Evolutionary conservation across 2,888 invertebrate species (phyloP), one percentile per base, ranked within the genome.

Genomic region (Sesamia inferens): DNA sequence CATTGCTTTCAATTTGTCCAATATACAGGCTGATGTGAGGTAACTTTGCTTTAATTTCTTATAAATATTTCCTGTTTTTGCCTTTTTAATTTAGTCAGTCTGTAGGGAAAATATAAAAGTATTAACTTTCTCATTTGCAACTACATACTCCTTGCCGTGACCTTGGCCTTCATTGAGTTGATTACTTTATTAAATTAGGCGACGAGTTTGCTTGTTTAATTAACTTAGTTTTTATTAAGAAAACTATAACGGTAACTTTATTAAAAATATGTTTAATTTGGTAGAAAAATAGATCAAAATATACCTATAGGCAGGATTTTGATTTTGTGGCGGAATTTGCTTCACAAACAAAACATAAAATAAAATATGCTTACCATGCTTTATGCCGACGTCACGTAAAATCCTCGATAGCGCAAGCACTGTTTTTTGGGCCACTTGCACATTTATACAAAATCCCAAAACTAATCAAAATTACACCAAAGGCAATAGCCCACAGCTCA

Each of bases 1-100:
- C 95, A 95, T 94, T 95, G 94, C 94, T 93, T 95, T 93, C 95
- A 95, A 95, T 95, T 95, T 95, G 93, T 94, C 90, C 88, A 81
- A 69, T 84, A 78, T 90, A 93, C 90, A 93, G 93, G 90, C 0
- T 91, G 94, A 76, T 90, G 42, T 58, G n/a, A 64, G 16, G 7
- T 22, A 16, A 68, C n/a, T 59, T 70, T 47, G 19, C 8, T 44
- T 76, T 58, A 67, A 51, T 57, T 13, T 0, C 1, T 8, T 3
- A n/a, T 0, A 44, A 14, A 14, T 14, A 0, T 59, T 10, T 44
- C 24, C n/a, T 22, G 22, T 10, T 16, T 31, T 39, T 67, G 16
- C 16, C 2, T 16, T 39, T 2, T 44, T 24, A 31, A 31, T 31
- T 31, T 31, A 31, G 4, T 2, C 1, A 51, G 4, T 19, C 13